Evolutionary conservation across 1,140 invertebrate species (phyloP).

Genomic region (Micrasema longulum): DNA sequence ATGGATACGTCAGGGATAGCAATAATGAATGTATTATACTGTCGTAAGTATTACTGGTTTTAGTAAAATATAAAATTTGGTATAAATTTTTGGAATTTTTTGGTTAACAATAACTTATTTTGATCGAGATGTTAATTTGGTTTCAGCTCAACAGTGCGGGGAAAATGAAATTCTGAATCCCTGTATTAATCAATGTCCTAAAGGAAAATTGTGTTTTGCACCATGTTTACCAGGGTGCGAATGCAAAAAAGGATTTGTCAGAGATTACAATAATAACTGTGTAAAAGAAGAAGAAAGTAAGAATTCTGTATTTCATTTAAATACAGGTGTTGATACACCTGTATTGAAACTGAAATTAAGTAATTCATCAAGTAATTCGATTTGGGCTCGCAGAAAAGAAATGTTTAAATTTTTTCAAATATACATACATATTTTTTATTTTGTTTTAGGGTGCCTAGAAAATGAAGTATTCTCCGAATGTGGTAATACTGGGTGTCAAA

Average conservation of each 20-base stretch:
- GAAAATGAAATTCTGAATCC: background rate
- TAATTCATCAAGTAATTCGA: no score
- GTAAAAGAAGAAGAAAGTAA: background rate
- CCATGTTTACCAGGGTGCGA: background rate
- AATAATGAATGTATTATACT: background rate
- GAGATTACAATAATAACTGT: background rate
- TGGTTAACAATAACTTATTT: background rate
- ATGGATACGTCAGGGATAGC: slow-evolving; percentile 6
- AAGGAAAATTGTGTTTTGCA: background rate
- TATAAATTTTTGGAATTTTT: background rate
- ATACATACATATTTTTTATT: no score
- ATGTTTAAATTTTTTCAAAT: no score
- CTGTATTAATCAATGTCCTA: background rate
- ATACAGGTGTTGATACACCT: no score
- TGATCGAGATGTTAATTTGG: background rate
- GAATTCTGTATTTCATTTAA: no score
- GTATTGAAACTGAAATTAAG: no score
- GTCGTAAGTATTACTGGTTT: background rate
- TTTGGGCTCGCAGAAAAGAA: no score
- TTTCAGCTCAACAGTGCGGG: background rate
- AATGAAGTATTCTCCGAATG: slow-evolving; percentile 41
- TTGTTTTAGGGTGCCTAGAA: background rate
- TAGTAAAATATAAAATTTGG: background rate
- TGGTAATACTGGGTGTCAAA: slow-evolving; percentile 36
- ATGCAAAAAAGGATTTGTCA: slow-evolving; percentile 2